Percentiles rank a stretch among this genome's conserved stretches.
Conservation (phyloP, 2,113 vertebrate species). For the Aepyceros melampus region DNA sequence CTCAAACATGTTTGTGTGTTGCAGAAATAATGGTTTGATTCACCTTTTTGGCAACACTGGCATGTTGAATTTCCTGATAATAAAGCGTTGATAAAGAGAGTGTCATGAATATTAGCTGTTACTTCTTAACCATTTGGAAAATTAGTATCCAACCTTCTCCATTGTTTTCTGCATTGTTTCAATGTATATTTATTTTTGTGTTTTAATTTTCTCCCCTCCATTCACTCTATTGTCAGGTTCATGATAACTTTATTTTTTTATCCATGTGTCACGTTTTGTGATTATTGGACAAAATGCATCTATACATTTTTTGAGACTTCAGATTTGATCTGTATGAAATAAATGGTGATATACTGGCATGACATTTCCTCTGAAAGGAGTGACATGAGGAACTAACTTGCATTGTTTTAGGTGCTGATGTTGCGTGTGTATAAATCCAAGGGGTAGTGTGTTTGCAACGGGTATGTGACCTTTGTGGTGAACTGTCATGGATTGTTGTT, state of each 20-base stretch:
- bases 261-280: neutral
- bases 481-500: neutral
- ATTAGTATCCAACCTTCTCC: no score
- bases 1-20: neutral
- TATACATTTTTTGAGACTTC: neutral
- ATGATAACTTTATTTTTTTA: neutral
- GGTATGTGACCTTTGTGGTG: neutral
- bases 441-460: neutral
- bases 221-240: neutral
- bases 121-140: neutral
- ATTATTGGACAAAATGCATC: neutral
- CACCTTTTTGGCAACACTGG: neutral
- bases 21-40: neutral
- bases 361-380: neutral
- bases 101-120: neutral
- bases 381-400: neutral
- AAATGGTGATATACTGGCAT: neutral
- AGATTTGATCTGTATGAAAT: neutral
- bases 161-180: neutral
- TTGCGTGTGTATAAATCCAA: neutral
- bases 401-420: neutral
- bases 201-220: neutral
- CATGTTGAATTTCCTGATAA: neutral
- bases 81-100: neutral
- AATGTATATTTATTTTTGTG: neutral